Evolutionary conservation across 2,888 invertebrate genomes (phyloP).

Genomic region (Athalia rosae): DNA sequence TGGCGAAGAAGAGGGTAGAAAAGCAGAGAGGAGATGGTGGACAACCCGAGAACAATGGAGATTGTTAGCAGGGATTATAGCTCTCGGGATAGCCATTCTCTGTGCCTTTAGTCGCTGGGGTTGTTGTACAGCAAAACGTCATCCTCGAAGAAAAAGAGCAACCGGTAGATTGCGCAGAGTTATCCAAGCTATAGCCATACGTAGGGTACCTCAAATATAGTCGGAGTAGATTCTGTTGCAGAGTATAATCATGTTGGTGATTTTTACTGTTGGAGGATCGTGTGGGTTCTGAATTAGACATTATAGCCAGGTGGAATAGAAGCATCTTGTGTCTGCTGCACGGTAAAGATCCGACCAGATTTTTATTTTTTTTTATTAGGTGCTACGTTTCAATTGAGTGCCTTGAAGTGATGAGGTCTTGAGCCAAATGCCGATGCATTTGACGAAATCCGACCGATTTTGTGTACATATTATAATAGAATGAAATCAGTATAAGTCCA

Average conservation of each 20-base stretch:
- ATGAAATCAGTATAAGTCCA: not conserved
- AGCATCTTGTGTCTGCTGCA: not conserved
- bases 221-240: conserved; percentile 1
- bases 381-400: conserved; percentile 5
- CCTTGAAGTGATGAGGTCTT: not conserved
- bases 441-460: not conserved
- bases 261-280: not conserved
- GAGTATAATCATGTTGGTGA: not conserved
- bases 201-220: conserved; percentile 69
- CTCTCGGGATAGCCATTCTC: conserved; percentile 59
- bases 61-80: conserved; percentile 58
- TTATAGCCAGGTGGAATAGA: conserved; percentile 13
- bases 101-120: conserved; percentile 64
- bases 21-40: conserved; percentile 50
- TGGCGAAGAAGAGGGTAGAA: conserved; percentile 47
- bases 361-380: conserved; percentile 10
- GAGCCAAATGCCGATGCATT: not conserved
- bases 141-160: conserved; percentile 67
- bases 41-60: conserved; percentile 58
- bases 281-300: not conserved
- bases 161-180: conserved; percentile 68
- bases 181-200: conserved; percentile 69
- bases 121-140: conserved; percentile 62
- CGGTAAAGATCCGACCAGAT: not conserved
- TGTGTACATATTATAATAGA: conserved; percentile 17